Evolutionary conservation across 2,797 vertebrate genomes (phyloP).

Genomic region (Choloepus didactylus): DNA sequence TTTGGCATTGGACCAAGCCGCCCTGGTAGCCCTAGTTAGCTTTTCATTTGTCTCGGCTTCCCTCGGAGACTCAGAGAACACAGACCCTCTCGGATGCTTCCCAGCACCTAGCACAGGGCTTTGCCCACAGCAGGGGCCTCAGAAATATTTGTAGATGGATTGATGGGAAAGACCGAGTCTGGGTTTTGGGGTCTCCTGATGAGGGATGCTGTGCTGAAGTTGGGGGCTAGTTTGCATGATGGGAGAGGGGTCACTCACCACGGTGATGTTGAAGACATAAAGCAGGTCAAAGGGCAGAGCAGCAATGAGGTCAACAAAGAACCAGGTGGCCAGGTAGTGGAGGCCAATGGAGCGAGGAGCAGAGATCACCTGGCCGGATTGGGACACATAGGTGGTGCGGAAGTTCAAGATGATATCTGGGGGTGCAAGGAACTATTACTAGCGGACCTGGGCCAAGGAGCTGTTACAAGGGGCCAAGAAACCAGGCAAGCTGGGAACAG

Average conservation of each 20-base stretch:
- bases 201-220: not conserved
- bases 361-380: slow-evolving; percentile 96
- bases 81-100: not conserved
- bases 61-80: slow-evolving; percentile 28
- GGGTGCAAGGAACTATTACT: slow-evolving; percentile 50
- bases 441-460: not conserved
- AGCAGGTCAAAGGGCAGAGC: slow-evolving; percentile 98
- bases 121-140: not conserved
- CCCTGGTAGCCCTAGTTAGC: slow-evolving; percentile 78
- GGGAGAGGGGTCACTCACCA: slow-evolving; percentile 91
- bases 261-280: slow-evolving; percentile 96
- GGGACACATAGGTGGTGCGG: slow-evolving; percentile 96
- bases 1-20: slow-evolving; percentile 73
- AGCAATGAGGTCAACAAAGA: slow-evolving; percentile 96
- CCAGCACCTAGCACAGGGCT: not conserved
- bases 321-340: slow-evolving; percentile 97
- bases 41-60: slow-evolving; percentile 71
- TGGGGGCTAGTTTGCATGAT: not conserved
- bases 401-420: slow-evolving; percentile 98
- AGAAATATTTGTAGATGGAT: not conserved
- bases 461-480: not conserved
- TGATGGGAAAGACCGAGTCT: not conserved
- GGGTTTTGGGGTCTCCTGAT: not conserved
- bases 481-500: not conserved
- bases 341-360: slow-evolving; percentile 95